These are phyloP conservation scores for Schizaphis graminum DNA, from an alignment of 2,888 invertebrate genomes.

Conservation along the genomic window DNA sequence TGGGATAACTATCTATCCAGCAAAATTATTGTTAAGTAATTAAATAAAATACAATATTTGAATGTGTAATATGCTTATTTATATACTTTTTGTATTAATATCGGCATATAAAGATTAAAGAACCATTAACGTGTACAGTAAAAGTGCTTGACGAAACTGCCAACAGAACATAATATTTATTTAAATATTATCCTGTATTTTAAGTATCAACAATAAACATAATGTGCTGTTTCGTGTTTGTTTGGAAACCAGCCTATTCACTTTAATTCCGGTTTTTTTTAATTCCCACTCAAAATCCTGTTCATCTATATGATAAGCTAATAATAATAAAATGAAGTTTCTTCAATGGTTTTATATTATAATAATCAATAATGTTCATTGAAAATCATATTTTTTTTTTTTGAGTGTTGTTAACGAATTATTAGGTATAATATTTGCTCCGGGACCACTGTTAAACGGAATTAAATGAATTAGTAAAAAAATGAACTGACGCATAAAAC, in stretches of 20 bases:
- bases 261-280: too few relatives aligned
- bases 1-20: too few relatives aligned
- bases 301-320: too few relatives aligned
- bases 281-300: too few relatives aligned
- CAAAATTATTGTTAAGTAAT: background rate
- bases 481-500: background rate
- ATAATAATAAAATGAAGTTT: too few relatives aligned
- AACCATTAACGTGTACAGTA: background rate
- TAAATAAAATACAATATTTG: background rate
- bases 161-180: background rate
- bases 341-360: too few relatives aligned
- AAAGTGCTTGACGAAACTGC: background rate
- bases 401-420: background rate
- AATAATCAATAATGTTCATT: too few relatives aligned
- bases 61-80: background rate
- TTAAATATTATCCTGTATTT: too few relatives aligned
- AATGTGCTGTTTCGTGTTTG: too few relatives aligned
- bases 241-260: too few relatives aligned
- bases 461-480: background rate
- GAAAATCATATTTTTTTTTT: too few relatives aligned
- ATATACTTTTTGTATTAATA: background rate
- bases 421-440: background rate
- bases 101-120: background rate
- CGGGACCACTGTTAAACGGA: background rate
- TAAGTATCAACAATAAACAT: too few relatives aligned